phyloP scores from a whole-genome alignment of 2,113 vertebrate genomes.

The Amblyornis subalaris region DNA sequence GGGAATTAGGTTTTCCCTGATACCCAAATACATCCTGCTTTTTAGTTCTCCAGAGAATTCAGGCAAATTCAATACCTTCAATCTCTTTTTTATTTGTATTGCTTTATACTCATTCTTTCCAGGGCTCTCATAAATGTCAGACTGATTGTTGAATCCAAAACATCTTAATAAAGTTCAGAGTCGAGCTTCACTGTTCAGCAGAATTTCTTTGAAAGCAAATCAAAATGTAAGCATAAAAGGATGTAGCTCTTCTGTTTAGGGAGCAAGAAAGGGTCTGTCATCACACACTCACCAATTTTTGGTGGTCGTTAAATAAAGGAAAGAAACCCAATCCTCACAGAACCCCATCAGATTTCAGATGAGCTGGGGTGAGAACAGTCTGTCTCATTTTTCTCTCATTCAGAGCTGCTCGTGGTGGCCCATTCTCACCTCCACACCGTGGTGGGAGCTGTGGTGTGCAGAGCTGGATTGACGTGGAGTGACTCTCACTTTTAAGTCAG shows the following conservation, averaged over 20 bases:
- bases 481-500: background rate
- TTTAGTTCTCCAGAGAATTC: background rate
- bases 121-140: background rate
- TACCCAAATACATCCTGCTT: background rate
- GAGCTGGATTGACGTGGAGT: background rate
- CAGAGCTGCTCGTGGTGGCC: rapidly evolving
- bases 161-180: background rate
- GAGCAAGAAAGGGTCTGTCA: background rate
- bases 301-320: background rate
- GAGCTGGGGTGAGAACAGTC: background rate
- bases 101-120: background rate
- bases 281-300: background rate
- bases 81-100: background rate
- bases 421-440: rapidly evolving
- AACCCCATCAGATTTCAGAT: background rate
- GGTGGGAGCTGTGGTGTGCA: rapidly evolving
- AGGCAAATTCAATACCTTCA: background rate
- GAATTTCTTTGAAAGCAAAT: background rate
- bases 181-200: background rate
- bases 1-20: background rate
- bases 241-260: background rate
- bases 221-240: background rate
- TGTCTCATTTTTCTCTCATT: background rate
- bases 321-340: background rate
- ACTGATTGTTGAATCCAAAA: background rate